phyloP scores from a whole-genome alignment of 2,797 vertebrate genomes.

The Cottoperca gobio region DNA sequence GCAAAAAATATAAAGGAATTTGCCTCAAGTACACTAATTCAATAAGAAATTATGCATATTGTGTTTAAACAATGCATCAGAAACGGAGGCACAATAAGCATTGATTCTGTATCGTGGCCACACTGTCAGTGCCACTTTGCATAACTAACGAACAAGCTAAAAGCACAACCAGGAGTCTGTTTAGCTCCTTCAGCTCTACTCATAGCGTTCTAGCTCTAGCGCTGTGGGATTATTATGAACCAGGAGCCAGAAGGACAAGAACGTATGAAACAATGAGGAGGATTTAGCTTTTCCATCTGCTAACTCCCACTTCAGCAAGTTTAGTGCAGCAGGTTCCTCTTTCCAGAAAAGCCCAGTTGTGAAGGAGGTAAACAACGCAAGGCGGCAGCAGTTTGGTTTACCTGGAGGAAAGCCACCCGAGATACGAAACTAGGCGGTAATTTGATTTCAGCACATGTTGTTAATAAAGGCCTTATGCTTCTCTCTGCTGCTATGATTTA shows the following conservation, averaged over 20 bases:
- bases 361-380: constrained; percentile 30
- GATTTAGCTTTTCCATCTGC: constrained; percentile 42
- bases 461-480: constrained; percentile 79
- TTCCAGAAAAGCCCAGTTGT: constrained; percentile 17
- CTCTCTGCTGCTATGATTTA: constrained; percentile 78
- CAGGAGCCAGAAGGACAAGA: not conserved
- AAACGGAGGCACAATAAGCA: constrained; percentile 1
- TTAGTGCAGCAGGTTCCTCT: constrained; percentile 5
- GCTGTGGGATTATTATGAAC: constrained; percentile 25
- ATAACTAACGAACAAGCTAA: not conserved
- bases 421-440: constrained; percentile 61
- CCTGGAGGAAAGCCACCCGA: constrained; percentile 56
- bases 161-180: not conserved
- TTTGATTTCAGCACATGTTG: constrained; percentile 73
- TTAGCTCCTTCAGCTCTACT: constrained; percentile 2
- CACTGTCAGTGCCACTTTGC: not conserved
- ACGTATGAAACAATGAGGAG: constrained; percentile 18
- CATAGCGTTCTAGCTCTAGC: not conserved
- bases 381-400: constrained; percentile 51
- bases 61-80: constrained; percentile 23
- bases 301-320: constrained; percentile 23
- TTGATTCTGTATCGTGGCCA: not conserved
- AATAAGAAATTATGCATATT: constrained; percentile 4
- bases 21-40: constrained; percentile 13
- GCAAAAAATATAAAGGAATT: constrained; percentile 16